phyloP scores from a whole-genome alignment of 2,888 invertebrate species.

The Erebia ligea region DNA sequence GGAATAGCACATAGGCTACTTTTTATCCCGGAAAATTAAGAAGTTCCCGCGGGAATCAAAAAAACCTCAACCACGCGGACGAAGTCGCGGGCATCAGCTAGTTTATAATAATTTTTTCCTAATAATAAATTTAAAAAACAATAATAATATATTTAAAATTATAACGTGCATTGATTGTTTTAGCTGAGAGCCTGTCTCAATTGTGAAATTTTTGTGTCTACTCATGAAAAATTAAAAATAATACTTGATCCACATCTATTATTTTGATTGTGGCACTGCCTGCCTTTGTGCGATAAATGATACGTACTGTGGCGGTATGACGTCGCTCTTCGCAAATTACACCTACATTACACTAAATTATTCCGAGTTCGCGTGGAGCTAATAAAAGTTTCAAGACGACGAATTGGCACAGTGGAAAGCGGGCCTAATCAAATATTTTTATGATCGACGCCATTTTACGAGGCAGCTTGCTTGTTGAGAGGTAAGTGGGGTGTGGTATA shows the following conservation, averaged over 20 bases:
- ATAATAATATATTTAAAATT: too few species aligned
- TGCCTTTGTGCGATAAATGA: slow-evolving; percentile 1
- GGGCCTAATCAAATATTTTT: slow-evolving; percentile 82
- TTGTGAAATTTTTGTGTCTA: too few species aligned
- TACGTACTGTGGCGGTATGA: slow-evolving; percentile 11
- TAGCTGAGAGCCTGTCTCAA: too few species aligned
- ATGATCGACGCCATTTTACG: slow-evolving; percentile 81
- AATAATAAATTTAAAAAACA: too few species aligned
- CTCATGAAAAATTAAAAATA: too few species aligned
- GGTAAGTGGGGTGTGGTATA: slow-evolving; percentile 40
- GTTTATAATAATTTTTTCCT: too few species aligned
- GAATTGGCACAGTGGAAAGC: slow-evolving; percentile 68
- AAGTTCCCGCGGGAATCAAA: too few species aligned
- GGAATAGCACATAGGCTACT: too few species aligned
- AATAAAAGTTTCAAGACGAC: slow-evolving; percentile 74
- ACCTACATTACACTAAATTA: slow-evolving; percentile 49
- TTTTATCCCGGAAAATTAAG: too few species aligned
- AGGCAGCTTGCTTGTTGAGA: slow-evolving; percentile 60
- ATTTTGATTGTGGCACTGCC: neutral
- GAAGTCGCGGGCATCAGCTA: too few species aligned
- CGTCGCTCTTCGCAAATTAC: slow-evolving; percentile 45
- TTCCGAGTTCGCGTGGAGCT: slow-evolving; percentile 50
- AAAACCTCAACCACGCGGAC: too few species aligned
- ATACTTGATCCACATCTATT: slow-evolving; percentile 2
- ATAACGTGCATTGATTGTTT: too few species aligned